A percentile compares a stretch with the other conserved stretches of the same genome.
phyloP scores from a whole-genome alignment of 1,140 invertebrate genomes.

The Diprion similis region DNA sequence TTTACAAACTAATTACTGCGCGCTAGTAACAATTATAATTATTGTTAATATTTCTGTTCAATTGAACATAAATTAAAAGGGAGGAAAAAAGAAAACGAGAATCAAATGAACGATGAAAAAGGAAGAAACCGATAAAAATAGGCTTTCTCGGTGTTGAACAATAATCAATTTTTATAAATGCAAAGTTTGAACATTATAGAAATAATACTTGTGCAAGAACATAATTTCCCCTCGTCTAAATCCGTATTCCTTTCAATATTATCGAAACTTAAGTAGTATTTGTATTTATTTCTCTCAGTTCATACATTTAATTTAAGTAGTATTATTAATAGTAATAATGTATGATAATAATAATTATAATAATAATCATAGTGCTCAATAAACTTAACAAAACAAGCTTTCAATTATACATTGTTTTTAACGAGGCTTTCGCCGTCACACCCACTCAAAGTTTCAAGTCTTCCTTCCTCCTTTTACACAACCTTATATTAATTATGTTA shows the following conservation, averaged over 20 bases:
- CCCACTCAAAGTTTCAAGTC: constrained; percentile 35
- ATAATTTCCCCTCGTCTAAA: too few relatives aligned
- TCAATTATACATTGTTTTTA: constrained; percentile 19
- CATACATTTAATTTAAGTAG: not conserved
- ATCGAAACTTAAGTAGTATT: not conserved
- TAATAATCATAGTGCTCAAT: constrained; percentile 33
- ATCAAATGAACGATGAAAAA: not conserved
- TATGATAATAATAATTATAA: constrained; percentile 6
- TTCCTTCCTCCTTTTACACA: constrained; percentile 31
- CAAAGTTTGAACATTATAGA: not conserved
- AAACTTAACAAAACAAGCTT: constrained; percentile 49
- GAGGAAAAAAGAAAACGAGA: not conserved
- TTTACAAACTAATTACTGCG: too few relatives aligned
- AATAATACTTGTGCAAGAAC: not conserved
- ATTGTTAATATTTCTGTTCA: not conserved
- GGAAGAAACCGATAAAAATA: not conserved
- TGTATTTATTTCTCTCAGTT: not conserved
- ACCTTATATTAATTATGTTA: not conserved
- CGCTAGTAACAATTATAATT: too few relatives aligned
- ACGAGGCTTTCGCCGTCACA: constrained; percentile 29
- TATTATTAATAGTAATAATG: constrained; percentile 20
- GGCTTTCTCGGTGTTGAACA: not conserved
- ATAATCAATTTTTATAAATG: constrained; percentile 11
- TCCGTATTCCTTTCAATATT: not conserved
- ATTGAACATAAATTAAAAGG: not conserved